Conservation (phyloP, 2,888 invertebrate species). For the Cataglyphis albicans region DNA sequence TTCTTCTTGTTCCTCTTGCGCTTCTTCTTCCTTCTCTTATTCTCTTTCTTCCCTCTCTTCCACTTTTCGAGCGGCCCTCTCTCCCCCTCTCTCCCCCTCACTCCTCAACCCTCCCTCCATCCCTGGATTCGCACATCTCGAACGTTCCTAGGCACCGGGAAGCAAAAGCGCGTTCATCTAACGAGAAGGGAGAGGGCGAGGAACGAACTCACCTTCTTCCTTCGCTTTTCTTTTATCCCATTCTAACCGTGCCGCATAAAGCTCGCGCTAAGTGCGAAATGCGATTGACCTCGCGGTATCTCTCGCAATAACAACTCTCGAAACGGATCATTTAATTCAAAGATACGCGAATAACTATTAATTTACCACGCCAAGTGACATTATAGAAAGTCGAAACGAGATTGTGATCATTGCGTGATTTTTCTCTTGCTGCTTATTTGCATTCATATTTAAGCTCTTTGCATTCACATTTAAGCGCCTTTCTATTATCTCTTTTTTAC, state of each 20-base stretch:
- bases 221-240: conserved; percentile 25
- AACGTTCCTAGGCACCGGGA: conserved; percentile 75
- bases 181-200: conserved; percentile 52
- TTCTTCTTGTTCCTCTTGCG: conserved; percentile 36
- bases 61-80: conserved; percentile 59
- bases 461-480: neutral
- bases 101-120: conserved; percentile 25
- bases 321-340: conserved; percentile 25
- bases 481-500: neutral
- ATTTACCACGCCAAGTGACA: neutral
- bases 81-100: neutral
- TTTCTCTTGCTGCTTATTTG: neutral
- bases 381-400: neutral
- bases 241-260: conserved; percentile 49
- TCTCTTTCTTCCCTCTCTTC: conserved; percentile 56
- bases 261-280: conserved; percentile 50
- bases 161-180: conserved; percentile 72
- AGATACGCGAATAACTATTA: neutral
- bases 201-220: conserved; percentile 41
- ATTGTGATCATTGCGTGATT: neutral
- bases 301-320: conserved; percentile 35
- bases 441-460: neutral
- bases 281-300: conserved; percentile 57
- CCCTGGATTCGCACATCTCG: conserved; percentile 55
- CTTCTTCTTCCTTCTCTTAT: conserved; percentile 42